Evolutionary conservation across 2,113 vertebrate genomes (phyloP).

Genomic region (Triplophysa tibetana): DNA sequence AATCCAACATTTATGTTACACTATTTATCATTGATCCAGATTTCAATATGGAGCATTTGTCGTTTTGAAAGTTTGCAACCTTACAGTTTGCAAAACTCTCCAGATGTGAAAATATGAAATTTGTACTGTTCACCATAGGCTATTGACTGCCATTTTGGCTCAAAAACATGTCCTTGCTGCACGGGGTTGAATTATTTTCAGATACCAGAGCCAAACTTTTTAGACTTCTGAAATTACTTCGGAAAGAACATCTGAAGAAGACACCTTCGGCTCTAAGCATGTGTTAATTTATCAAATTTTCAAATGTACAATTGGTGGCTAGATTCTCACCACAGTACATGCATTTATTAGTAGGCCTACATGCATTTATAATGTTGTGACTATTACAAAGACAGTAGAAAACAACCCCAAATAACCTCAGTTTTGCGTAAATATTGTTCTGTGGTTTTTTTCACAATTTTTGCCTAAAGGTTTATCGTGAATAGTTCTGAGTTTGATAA

Average conservation of each 20-base stretch:
- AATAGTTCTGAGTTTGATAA: too few relatives aligned
- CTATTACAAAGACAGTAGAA: background rate
- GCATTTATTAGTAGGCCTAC: background rate
- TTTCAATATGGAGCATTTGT: background rate
- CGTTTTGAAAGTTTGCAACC: constrained; percentile 1
- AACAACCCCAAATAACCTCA: too few relatives aligned
- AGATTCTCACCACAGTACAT: background rate
- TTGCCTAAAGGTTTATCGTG: too few relatives aligned
- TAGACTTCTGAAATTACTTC: background rate
- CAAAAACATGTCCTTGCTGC: background rate
- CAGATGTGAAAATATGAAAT: background rate
- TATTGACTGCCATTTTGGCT: background rate
- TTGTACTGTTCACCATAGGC: background rate
- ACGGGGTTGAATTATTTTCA: background rate
- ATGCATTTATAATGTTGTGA: background rate
- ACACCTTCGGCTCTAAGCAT: background rate
- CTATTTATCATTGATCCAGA: too few relatives aligned
- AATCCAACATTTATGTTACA: background rate
- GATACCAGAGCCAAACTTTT: background rate
- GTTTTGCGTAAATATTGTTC: too few relatives aligned
- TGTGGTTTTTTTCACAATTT: too few relatives aligned
- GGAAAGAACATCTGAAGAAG: background rate
- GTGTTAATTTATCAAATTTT: background rate
- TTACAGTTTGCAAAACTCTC: background rate
- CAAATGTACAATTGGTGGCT: background rate